phyloP scores from a whole-genome alignment of 2,797 vertebrate genomes.

The Molossus molossus region DNA sequence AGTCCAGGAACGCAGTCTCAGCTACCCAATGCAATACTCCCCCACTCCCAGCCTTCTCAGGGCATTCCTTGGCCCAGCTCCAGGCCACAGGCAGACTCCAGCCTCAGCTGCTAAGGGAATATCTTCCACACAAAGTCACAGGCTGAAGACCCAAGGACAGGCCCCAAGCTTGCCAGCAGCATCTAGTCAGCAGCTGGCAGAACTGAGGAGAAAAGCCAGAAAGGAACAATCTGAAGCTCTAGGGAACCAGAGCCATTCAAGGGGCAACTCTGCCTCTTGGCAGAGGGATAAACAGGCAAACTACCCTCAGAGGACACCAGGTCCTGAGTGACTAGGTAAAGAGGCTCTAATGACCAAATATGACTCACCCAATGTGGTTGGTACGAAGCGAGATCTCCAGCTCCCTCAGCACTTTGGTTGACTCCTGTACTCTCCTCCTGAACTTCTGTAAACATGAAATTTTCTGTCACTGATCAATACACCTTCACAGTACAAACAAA shows the following conservation, averaged over 20 bases:
- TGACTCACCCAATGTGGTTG: constrained; percentile 97
- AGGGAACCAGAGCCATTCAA: constrained; percentile 41
- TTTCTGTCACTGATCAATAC: constrained; percentile 68
- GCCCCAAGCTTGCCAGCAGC: constrained; percentile 71
- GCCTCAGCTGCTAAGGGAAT: constrained; percentile 71
- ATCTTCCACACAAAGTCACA: constrained; percentile 75
- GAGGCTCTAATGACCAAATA: background rate
- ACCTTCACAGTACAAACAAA: constrained; percentile 7
- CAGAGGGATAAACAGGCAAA: background rate
- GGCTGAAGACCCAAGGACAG: constrained; percentile 73
- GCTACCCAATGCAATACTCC: background rate
- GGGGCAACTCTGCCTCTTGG: background rate
- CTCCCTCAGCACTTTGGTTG: constrained; percentile 97
- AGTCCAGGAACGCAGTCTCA: constrained; percentile 35
- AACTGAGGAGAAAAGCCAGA: constrained; percentile 47
- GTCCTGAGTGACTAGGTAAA: background rate
- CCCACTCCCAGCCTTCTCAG: background rate
- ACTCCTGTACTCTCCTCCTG: constrained; percentile 97
- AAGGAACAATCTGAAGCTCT: constrained; percentile 51
- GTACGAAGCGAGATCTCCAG: constrained; percentile 98
- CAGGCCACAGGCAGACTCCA: constrained; percentile 75
- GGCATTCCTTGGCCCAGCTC: constrained; percentile 66
- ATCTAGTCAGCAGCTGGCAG: constrained; percentile 76
- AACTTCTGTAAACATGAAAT: constrained; percentile 94
- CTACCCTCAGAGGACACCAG: background rate